Conservation (phyloP, 2,888 invertebrate species). For the Isotomurus palustris region DNA sequence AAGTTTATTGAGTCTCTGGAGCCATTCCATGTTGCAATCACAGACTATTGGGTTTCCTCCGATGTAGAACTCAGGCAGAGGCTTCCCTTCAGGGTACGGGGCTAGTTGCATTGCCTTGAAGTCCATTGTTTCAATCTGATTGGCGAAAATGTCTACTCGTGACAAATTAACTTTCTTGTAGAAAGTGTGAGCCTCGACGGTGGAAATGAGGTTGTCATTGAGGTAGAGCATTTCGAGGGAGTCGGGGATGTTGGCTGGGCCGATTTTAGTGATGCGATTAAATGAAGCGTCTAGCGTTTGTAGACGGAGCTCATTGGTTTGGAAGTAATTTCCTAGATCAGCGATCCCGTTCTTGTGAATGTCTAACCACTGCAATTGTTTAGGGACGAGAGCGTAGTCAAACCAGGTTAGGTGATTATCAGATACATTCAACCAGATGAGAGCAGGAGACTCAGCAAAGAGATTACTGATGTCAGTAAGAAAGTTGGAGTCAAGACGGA, state of each 20-base stretch:
- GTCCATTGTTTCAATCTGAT: constrained; percentile 84
- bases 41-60: constrained; percentile 92
- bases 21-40: constrained; percentile 93
- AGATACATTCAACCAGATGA: constrained; percentile 85
- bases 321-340: constrained; percentile 60
- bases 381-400: constrained; percentile 79
- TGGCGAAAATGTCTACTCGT: constrained; percentile 85
- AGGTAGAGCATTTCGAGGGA: constrained; percentile 79
- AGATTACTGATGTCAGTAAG: constrained; percentile 75
- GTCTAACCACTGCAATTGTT: constrained; percentile 80
- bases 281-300: constrained; percentile 86
- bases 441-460: constrained; percentile 74
- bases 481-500: constrained; percentile 79
- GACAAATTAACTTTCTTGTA: constrained; percentile 82
- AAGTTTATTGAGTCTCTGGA: constrained; percentile 81
- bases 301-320: constrained; percentile 59
- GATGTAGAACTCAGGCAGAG: constrained; percentile 84
- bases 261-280: constrained; percentile 74
- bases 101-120: constrained; percentile 78
- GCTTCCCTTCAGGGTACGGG: constrained; percentile 68
- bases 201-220: constrained; percentile 78
- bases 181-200: constrained; percentile 83
- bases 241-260: constrained; percentile 68
- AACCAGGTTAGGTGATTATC: constrained; percentile 85
- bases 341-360: constrained; percentile 79